A percentile compares a stretch with the other conserved stretches of the same genome.
Conservation (phyloP, 2,113 vertebrate genomes). For the Pachyramphus minor region DNA sequence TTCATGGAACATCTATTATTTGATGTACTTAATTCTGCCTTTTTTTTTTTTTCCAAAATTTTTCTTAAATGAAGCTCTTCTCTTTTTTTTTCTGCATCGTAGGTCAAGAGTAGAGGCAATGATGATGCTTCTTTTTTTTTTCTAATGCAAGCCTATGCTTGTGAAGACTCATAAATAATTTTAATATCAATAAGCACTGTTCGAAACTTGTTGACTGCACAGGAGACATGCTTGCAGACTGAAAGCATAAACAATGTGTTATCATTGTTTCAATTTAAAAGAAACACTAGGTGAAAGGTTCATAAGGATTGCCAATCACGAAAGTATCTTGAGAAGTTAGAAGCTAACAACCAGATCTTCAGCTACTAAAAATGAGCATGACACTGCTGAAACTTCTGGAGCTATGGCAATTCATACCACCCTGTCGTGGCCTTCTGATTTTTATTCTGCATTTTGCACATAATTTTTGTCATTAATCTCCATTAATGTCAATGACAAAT, state of each 20-base stretch:
- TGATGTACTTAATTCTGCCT: not conserved
- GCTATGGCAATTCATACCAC: not conserved
- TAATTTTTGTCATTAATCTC: not conserved
- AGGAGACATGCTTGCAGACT: not conserved
- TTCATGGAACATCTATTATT: not conserved
- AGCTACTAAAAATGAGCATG: not conserved
- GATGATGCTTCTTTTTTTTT: not conserved
- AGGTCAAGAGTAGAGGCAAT: not conserved
- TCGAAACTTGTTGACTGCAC: not conserved
- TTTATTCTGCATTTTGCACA: conserved; percentile 11
- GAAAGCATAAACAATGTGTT: not conserved
- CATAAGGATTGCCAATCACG: not conserved
- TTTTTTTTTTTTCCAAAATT: accelerated
- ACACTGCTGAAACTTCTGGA: not conserved
- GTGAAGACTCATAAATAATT: not conserved
- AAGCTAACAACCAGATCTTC: not conserved
- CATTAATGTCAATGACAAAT: conserved; percentile 8
- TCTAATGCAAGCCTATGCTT: not conserved
- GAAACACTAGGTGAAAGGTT: not conserved
- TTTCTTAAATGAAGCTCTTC: not conserved
- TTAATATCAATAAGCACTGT: not conserved
- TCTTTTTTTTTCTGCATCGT: not conserved
- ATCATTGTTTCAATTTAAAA: not conserved
- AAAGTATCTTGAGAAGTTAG: not conserved
- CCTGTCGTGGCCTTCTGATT: not conserved